These are phyloP conservation scores for Monodelphis domestica DNA, from an alignment of 2,797 vertebrate genomes.

Conservation along the genomic window DNA sequence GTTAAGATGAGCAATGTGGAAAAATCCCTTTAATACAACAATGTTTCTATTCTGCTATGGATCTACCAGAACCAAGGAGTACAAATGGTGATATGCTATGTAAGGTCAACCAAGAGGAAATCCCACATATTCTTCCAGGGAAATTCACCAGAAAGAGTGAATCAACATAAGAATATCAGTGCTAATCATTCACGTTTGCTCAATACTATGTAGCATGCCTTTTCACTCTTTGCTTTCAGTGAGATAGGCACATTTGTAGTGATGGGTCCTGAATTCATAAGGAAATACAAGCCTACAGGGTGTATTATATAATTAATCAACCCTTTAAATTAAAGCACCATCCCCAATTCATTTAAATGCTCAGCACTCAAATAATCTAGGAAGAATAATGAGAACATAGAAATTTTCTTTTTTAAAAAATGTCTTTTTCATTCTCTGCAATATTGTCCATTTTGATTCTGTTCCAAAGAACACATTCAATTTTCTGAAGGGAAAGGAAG, in stretches of 20 bases:
- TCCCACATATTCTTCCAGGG: neutral
- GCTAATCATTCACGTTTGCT: neutral
- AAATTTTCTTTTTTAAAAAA: neutral
- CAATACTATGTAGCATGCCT: constrained; percentile 12
- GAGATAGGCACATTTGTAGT: constrained; percentile 10
- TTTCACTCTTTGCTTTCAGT: constrained; percentile 21
- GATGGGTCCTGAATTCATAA: constrained; percentile 29
- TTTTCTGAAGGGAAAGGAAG: neutral
- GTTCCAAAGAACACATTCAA: neutral
- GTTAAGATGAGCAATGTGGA: neutral
- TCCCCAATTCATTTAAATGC: constrained; percentile 29
- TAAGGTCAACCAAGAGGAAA: neutral
- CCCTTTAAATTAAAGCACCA: constrained; percentile 13
- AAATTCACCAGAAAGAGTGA: constrained; percentile 9
- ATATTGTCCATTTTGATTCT: neutral
- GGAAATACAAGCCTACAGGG: neutral
- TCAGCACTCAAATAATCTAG: constrained; percentile 42
- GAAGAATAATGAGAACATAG: constrained; percentile 31
- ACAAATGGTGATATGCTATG: neutral
- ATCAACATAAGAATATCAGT: neutral
- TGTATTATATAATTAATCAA: constrained; percentile 29
- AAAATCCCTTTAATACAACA: neutral
- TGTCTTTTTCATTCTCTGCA: constrained; percentile 20
- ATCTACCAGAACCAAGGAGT: neutral
- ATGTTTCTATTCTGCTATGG: constrained; percentile 5